phyloP scores from a whole-genome alignment of 2,113 vertebrate species.

The Nesogale talazaci region DNA sequence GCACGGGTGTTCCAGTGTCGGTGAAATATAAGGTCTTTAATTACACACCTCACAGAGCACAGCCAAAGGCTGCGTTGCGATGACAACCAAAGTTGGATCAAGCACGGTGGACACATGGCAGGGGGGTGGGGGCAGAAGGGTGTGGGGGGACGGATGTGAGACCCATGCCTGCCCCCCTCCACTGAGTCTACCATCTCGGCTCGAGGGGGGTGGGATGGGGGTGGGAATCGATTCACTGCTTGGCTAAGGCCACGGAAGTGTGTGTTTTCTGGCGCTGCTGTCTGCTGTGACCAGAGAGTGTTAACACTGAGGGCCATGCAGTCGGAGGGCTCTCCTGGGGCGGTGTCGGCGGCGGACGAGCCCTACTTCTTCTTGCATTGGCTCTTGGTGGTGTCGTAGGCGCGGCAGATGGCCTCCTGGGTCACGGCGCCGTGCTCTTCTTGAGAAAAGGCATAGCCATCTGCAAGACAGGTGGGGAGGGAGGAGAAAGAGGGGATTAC shows the following conservation, averaged over 20 bases:
- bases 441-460: conserved; percentile 99
- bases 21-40: conserved; percentile 83
- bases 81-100: conserved; percentile 82
- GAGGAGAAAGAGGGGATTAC: neutral
- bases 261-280: conserved; percentile 81
- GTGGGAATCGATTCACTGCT: conserved; percentile 73
- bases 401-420: conserved; percentile 96
- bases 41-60: conserved; percentile 86
- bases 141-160: neutral
- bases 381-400: conserved; percentile 97
- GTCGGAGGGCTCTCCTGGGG: conserved; percentile 68
- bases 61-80: conserved; percentile 83
- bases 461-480: conserved; percentile 86
- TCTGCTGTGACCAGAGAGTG: conserved; percentile 70
- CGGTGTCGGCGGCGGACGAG: neutral
- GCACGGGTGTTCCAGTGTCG: conserved; percentile 68
- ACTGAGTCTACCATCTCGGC: conserved; percentile 18
- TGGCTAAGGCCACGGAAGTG: conserved; percentile 91
- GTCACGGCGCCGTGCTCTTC: conserved; percentile 98
- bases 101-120: conserved; percentile 79
- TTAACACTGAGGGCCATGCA: conserved; percentile 72
- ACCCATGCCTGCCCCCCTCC: conserved; percentile 32
- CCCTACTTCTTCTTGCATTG: conserved; percentile 90
- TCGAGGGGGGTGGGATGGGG: conserved; percentile 53
- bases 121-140: conserved; percentile 57